Percentiles rank a stretch among this genome's conserved stretches.
Evolutionary conservation across 2,113 vertebrate genomes (phyloP).

Genomic region (Coptodon rendalli): DNA sequence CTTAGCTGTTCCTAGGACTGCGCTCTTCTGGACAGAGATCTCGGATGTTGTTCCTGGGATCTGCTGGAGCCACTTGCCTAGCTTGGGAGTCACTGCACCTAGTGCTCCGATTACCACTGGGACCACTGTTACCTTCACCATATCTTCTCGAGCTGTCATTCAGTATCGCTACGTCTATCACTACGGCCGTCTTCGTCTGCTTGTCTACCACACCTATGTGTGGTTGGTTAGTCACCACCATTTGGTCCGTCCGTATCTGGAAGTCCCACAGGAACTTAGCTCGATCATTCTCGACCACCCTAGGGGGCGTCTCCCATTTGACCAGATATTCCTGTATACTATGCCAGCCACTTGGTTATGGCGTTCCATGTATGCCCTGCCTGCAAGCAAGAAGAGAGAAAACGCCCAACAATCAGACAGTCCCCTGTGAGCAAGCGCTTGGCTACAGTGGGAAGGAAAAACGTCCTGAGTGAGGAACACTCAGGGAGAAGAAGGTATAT

Average conservation of each 20-base stretch:
- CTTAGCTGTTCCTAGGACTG: too few species aligned
- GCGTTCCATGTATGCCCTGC: background rate
- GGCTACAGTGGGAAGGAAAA: background rate
- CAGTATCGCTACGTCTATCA: background rate
- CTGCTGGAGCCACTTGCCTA: background rate
- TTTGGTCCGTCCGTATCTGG: background rate
- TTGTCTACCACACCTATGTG: background rate
- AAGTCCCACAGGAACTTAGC: background rate
- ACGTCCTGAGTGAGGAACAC: background rate
- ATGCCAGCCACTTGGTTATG: background rate
- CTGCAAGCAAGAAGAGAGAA: background rate
- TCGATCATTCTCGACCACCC: background rate
- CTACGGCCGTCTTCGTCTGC: background rate
- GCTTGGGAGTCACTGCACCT: background rate
- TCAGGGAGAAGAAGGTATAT: background rate
- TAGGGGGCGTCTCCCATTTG: background rate
- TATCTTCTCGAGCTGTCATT: background rate
- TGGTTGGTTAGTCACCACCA: background rate
- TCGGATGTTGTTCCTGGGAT: too few species aligned
- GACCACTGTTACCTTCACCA: background rate
- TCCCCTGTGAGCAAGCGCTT: background rate
- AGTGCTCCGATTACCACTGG: background rate
- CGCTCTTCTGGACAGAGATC: too few species aligned
- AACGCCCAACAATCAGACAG: background rate
- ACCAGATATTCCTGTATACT: background rate